Evolutionary conservation across 2,113 vertebrate genomes (phyloP).

Genomic region (Rhinogobius similis): DNA sequence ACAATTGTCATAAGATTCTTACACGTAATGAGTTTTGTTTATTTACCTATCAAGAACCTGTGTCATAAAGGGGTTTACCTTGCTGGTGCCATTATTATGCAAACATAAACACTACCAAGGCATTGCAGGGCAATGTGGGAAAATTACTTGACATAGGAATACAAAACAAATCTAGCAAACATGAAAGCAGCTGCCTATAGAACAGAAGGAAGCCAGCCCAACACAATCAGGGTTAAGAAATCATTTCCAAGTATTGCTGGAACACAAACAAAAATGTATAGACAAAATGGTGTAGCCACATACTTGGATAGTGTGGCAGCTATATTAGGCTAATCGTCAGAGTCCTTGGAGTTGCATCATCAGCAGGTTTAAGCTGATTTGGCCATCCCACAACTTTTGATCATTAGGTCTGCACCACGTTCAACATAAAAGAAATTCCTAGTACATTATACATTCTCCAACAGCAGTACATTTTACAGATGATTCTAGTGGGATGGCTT

Average conservation of each 20-base stretch:
- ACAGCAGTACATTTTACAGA: slow-evolving; percentile 67
- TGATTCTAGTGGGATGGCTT: slow-evolving; percentile 66
- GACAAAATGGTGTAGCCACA: slow-evolving; percentile 66
- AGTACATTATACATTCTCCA: slow-evolving; percentile 76
- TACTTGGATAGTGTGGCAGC: slow-evolving; percentile 44
- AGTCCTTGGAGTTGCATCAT: slow-evolving; percentile 39
- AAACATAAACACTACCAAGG: slow-evolving; percentile 78
- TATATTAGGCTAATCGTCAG: slow-evolving; percentile 26
- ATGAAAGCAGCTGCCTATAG: slow-evolving; percentile 84
- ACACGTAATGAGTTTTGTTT: slow-evolving; percentile 82
- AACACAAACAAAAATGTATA: slow-evolving; percentile 67
- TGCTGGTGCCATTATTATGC: slow-evolving; percentile 73
- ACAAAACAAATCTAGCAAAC: slow-evolving; percentile 63
- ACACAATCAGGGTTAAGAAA: slow-evolving; percentile 54
- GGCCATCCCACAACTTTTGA: slow-evolving; percentile 62
- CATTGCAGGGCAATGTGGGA: slow-evolving; percentile 57
- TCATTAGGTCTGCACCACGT: slow-evolving; percentile 59
- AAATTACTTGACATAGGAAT: slow-evolving; percentile 63
- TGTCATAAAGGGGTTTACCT: slow-evolving; percentile 81
- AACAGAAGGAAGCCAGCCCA: slow-evolving; percentile 84
- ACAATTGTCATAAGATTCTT: slow-evolving; percentile 75
- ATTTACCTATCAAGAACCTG: slow-evolving; percentile 84
- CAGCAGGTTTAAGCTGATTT: slow-evolving; percentile 42
- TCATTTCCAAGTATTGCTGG: slow-evolving; percentile 66
- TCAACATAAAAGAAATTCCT: slow-evolving; percentile 65